These are phyloP conservation scores for Odobenus rosmarus DNA, from an alignment of 2,113 vertebrate genomes.

Conservation along the genomic window DNA sequence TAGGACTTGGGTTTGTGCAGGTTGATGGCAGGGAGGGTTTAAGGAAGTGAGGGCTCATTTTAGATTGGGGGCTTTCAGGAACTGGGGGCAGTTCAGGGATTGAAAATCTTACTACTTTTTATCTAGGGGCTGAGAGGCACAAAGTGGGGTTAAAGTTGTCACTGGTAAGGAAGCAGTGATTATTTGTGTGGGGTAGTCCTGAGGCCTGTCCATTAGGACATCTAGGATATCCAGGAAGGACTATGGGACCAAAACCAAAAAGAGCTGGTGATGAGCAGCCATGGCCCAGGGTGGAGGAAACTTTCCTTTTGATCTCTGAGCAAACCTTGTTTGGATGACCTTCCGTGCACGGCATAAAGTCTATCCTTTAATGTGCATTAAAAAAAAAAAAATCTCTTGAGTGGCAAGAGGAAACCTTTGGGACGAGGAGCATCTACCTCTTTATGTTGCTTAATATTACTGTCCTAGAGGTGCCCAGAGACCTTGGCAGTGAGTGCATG, in stretches of 20 bases:
- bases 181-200: neutral
- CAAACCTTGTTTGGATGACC: conserved; percentile 50
- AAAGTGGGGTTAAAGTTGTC: neutral
- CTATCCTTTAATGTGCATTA: conserved; percentile 41
- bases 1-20: neutral
- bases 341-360: neutral
- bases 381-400: neutral
- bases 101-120: neutral
- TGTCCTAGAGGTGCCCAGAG: conserved; percentile 46
- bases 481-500: conserved; percentile 69
- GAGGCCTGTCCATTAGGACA: neutral
- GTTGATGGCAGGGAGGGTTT: neutral
- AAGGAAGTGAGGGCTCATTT: neutral
- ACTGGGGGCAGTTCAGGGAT: neutral
- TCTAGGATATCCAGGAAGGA: neutral
- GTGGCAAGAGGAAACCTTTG: conserved; percentile 48
- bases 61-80: neutral
- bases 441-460: conserved; percentile 64
- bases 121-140: neutral
- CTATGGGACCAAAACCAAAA: neutral
- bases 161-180: neutral
- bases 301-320: neutral
- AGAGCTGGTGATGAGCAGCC: neutral
- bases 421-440: conserved; percentile 27
- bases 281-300: neutral